A percentile compares a stretch with the other conserved stretches of the same genome.
Evolutionary conservation across 1,140 invertebrate genomes (phyloP).

Genomic region (Cotesia vestalis): DNA sequence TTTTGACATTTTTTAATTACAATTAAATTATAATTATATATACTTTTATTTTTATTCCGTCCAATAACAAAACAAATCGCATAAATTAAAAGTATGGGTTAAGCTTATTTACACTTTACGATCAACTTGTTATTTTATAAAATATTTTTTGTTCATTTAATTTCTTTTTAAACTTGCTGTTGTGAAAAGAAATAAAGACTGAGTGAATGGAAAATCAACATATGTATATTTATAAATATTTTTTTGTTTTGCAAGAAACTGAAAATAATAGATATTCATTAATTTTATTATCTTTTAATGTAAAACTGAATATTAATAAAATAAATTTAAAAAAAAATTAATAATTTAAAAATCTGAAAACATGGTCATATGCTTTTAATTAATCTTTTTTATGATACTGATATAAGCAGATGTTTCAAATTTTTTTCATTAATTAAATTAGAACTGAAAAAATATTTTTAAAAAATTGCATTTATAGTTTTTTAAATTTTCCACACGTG

Average conservation of each 20-base stretch:
- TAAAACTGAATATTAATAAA: too few relatives aligned
- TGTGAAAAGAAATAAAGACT: conserved; percentile 36
- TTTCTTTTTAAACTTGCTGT: background rate
- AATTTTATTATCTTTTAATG: too few relatives aligned
- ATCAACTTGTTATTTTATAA: conserved; percentile 22
- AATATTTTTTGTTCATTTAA: conserved; percentile 14
- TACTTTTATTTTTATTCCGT: conserved; percentile 27
- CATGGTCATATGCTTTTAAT: too few relatives aligned
- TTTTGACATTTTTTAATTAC: background rate
- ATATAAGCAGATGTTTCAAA: too few relatives aligned
- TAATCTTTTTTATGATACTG: too few relatives aligned
- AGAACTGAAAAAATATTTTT: too few relatives aligned
- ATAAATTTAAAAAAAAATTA: too few relatives aligned
- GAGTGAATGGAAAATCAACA: conserved; percentile 28
- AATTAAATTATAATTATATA: conserved; percentile 16
- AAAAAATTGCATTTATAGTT: too few relatives aligned
- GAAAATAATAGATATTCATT: too few relatives aligned
- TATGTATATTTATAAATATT: background rate
- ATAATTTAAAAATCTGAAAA: too few relatives aligned
- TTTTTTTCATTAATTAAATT: too few relatives aligned
- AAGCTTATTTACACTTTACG: conserved; percentile 20
- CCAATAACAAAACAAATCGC: conserved; percentile 6
- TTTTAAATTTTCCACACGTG: too few relatives aligned
- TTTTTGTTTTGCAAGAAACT: background rate
- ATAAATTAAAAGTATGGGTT: background rate